Conservation (phyloP, 2,113 vertebrate species). For the Hippocampus guttulatus region DNA sequence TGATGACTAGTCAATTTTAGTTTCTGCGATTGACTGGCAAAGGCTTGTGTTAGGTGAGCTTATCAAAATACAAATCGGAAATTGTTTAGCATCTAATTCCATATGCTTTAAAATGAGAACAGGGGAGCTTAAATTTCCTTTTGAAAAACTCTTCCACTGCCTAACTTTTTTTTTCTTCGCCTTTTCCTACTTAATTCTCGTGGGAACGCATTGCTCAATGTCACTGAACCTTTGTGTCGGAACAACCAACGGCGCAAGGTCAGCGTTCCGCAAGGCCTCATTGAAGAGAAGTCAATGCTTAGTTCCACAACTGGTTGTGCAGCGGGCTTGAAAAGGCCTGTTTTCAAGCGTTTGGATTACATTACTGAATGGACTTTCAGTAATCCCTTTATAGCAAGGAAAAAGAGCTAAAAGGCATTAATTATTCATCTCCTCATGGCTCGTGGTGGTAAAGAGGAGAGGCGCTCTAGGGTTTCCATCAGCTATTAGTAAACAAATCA, state of each 20-base stretch:
- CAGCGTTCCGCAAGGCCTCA: conserved; percentile 7
- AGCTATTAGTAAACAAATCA: conserved; percentile 81
- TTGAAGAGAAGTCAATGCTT: conserved; percentile 6
- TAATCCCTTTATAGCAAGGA: conserved; percentile 71
- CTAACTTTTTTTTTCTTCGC: neutral
- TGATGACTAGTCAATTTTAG: neutral
- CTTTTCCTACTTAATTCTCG: neutral
- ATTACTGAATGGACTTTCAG: conserved; percentile 68
- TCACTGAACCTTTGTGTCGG: neutral
- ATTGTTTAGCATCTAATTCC: neutral
- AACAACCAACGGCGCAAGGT: conserved; percentile 8
- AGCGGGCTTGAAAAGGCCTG: conserved; percentile 41
- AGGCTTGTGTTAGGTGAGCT: no score
- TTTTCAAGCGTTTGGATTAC: conserved; percentile 58
- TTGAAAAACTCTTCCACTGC: neutral
- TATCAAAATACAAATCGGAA: no score
- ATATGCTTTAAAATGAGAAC: neutral
- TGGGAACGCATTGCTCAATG: conserved; percentile 1
- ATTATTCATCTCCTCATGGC: conserved; percentile 72
- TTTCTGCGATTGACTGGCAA: neutral
- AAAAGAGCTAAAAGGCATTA: conserved; percentile 72
- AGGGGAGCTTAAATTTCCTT: neutral
- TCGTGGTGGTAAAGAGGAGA: conserved; percentile 71
- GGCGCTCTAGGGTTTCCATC: conserved; percentile 70
- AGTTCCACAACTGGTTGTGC: conserved; percentile 44